These are phyloP conservation scores for Formicarius rufipectus DNA, from an alignment of 2,113 vertebrate genomes.

Conservation along the genomic window DNA sequence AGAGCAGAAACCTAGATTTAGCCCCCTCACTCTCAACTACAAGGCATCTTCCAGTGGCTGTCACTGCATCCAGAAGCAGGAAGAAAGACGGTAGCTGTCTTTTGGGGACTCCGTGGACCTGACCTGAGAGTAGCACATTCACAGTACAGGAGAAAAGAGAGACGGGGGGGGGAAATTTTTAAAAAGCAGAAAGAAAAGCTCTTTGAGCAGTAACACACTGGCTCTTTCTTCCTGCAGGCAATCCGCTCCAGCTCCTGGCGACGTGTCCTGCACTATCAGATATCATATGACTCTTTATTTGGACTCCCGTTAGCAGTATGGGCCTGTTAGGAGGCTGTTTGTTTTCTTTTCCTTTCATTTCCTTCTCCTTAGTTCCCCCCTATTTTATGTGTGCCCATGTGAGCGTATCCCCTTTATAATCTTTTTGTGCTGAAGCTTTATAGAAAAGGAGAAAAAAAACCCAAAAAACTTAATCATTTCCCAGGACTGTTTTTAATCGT, in stretches of 20 bases:
- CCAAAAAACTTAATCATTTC: slow-evolving; percentile 68
- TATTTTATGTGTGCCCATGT: slow-evolving; percentile 53
- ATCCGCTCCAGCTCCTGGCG: slow-evolving; percentile 83
- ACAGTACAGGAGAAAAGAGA: slow-evolving; percentile 71
- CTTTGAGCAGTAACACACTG: slow-evolving; percentile 84
- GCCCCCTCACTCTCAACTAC: slow-evolving; percentile 12
- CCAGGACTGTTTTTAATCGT: slow-evolving; percentile 70
- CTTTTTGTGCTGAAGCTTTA: slow-evolving; percentile 70
- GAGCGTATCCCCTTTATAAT: slow-evolving; percentile 73
- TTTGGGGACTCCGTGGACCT: slow-evolving; percentile 65
- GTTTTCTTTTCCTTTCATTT: slow-evolving; percentile 81
- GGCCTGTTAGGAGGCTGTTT: slow-evolving; percentile 81
- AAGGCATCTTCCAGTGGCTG: slow-evolving; percentile 58
- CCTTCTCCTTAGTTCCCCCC: slow-evolving; percentile 66
- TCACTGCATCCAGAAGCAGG: slow-evolving; percentile 57
- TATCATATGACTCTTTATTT: slow-evolving; percentile 86
- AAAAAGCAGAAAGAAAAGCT: slow-evolving; percentile 78
- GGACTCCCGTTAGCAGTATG: slow-evolving; percentile 83
- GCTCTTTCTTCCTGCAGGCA: slow-evolving; percentile 87
- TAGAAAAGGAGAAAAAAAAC: slow-evolving; percentile 18
- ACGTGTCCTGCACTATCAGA: slow-evolving; percentile 84
- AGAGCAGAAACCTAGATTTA: slow-evolving; percentile 24
- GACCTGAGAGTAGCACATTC: slow-evolving; percentile 78
- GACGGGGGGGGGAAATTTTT: neutral
- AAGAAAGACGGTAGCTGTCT: slow-evolving; percentile 72